These are phyloP conservation scores for Anarhynchus alexandrinus DNA, from an alignment of 2,113 vertebrate genomes.

Conservation along the genomic window DNA sequence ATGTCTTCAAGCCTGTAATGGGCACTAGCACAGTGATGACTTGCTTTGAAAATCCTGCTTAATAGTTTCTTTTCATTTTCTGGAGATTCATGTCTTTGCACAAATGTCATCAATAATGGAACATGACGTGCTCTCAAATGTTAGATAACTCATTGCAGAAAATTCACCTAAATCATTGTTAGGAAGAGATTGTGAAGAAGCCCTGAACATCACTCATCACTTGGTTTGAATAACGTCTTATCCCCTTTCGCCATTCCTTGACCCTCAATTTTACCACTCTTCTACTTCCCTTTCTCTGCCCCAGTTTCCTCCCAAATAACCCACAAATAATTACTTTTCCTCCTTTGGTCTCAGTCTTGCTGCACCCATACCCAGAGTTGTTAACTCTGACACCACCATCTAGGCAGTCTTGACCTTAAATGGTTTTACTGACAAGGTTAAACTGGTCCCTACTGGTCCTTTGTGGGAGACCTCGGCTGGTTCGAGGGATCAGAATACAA, in stretches of 20 bases:
- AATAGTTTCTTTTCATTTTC: not conserved
- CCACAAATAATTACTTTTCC: not conserved
- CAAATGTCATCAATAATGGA: not conserved
- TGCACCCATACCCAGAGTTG: not conserved
- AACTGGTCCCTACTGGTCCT: not conserved
- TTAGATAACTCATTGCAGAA: not conserved
- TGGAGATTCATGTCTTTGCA: not conserved
- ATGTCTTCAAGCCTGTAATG: not conserved
- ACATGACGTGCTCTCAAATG: not conserved
- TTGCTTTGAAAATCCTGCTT: not conserved
- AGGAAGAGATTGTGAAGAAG: not conserved
- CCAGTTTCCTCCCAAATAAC: not conserved
- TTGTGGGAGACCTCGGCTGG: no score
- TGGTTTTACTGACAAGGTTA: not conserved
- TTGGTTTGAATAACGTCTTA: not conserved
- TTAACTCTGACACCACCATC: not conserved
- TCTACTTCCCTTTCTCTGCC: not conserved
- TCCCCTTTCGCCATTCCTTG: not conserved
- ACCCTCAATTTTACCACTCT: not conserved
- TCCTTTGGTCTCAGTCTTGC: not conserved
- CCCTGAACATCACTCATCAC: not conserved
- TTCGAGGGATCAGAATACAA: no score
- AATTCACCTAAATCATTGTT: not conserved
- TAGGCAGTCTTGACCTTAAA: not conserved
- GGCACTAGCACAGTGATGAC: not conserved